phyloP scores from a whole-genome alignment of 2,888 invertebrate species.

The Pecten maximus region DNA sequence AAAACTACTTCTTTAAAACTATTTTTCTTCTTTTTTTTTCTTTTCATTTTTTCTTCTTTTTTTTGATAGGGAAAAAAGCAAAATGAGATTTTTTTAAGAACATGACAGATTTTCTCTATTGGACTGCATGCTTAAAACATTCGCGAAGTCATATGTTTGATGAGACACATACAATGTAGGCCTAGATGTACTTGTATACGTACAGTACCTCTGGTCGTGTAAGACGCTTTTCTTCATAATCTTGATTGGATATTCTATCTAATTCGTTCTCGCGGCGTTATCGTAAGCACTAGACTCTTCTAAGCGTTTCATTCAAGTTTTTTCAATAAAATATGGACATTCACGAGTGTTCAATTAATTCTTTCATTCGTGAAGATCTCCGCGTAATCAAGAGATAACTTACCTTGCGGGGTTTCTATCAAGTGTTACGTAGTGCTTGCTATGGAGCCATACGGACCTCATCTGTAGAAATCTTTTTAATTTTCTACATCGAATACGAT shows the following conservation, averaged over 20 bases:
- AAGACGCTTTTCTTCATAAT: neutral
- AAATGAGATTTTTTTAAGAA: too few species aligned
- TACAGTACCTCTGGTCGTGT: neutral
- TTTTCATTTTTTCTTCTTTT: too few species aligned
- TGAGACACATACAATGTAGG: too few species aligned
- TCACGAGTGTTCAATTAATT: conserved; percentile 4
- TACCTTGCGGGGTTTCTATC: neutral
- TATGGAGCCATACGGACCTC: neutral
- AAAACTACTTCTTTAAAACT: too few species aligned
- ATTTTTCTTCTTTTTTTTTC: too few species aligned
- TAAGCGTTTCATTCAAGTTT: neutral
- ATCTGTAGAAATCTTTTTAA: neutral
- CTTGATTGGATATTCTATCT: neutral
- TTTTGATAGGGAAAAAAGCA: too few species aligned
- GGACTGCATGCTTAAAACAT: too few species aligned
- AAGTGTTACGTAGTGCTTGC: neutral
- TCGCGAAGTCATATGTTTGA: too few species aligned
- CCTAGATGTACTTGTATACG: too few species aligned
- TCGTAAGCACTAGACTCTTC: neutral
- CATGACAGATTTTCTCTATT: too few species aligned
- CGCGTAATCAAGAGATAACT: neutral
- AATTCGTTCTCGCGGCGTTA: neutral
- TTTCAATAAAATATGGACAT: neutral
- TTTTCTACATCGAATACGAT: neutral
- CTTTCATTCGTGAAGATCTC: neutral